phyloP scores from a whole-genome alignment of 2,113 vertebrate species.

The Cyprichromis sp. region DNA sequence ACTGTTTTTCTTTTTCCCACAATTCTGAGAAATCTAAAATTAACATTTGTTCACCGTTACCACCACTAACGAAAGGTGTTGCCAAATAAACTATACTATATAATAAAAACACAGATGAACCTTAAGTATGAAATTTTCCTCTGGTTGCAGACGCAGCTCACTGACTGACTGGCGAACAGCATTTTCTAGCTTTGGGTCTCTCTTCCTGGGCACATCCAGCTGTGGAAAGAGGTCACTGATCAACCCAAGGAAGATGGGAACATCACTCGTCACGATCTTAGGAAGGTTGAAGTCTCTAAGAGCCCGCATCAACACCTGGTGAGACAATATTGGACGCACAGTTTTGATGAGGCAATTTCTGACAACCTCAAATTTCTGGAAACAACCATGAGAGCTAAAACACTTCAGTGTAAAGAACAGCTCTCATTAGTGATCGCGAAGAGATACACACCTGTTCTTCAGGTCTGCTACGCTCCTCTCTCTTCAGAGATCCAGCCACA shows the following conservation, averaged over 20 bases:
- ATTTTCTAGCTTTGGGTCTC: conserved; percentile 74
- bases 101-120: conserved; percentile 30
- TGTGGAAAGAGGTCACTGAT: conserved; percentile 75
- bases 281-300: conserved; percentile 82
- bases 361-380: neutral
- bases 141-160: conserved; percentile 75
- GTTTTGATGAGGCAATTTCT: neutral
- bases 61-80: neutral
- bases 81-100: neutral
- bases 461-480: conserved; percentile 68
- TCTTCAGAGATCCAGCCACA: conserved; percentile 72
- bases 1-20: neutral
- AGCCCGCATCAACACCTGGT: conserved; percentile 72
- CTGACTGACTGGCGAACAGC: conserved; percentile 73
- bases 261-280: conserved; percentile 74
- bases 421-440: neutral
- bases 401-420: neutral
- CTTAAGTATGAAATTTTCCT: conserved; percentile 88
- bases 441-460: conserved; percentile 69
- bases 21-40: neutral
- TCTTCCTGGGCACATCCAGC: conserved; percentile 74
- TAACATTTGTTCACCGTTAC: neutral
- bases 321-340: neutral
- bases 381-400: neutral
- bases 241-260: conserved; percentile 76